These are phyloP conservation scores for Tachina grossa DNA, from an alignment of 2,888 invertebrate genomes.

Conservation along the genomic window DNA sequence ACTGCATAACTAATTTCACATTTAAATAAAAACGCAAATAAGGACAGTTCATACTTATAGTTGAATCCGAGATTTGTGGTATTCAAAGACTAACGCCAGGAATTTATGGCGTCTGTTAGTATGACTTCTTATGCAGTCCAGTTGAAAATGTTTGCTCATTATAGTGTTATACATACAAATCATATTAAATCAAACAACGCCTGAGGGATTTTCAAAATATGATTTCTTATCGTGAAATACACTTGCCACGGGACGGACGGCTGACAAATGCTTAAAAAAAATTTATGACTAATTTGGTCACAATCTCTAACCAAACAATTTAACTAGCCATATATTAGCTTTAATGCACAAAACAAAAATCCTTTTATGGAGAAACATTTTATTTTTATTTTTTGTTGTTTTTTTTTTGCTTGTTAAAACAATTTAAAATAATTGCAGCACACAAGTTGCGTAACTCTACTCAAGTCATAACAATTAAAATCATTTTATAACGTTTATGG, in stretches of 20 bases:
- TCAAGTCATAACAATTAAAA: background rate
- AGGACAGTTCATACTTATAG: too few relatives aligned
- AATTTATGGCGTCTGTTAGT: too few relatives aligned
- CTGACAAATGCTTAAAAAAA: background rate
- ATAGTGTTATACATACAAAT: too few relatives aligned
- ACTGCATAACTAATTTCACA: too few relatives aligned
- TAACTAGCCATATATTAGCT: background rate
- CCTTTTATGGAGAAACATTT: constrained; percentile 6
- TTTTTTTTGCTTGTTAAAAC: background rate
- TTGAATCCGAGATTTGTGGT: too few relatives aligned
- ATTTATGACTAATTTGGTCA: constrained; percentile 14
- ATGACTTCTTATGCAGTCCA: too few relatives aligned
- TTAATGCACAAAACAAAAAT: background rate
- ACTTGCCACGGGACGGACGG: background rate
- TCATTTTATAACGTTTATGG: constrained; percentile 4
- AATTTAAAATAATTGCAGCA: background rate
- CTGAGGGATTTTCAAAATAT: too few relatives aligned
- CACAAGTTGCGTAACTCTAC: background rate
- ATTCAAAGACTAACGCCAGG: too few relatives aligned
- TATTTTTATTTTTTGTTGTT: background rate
- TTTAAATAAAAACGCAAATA: too few relatives aligned
- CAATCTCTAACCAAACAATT: background rate
- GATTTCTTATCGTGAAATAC: too few relatives aligned
- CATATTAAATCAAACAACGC: too few relatives aligned
- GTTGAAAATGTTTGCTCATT: too few relatives aligned